A percentile compares a stretch with the other conserved stretches of the same genome.
These are phyloP conservation scores for Paraescarpia echinospica DNA, from an alignment of 1,140 invertebrate species.

Conservation along the genomic window DNA sequence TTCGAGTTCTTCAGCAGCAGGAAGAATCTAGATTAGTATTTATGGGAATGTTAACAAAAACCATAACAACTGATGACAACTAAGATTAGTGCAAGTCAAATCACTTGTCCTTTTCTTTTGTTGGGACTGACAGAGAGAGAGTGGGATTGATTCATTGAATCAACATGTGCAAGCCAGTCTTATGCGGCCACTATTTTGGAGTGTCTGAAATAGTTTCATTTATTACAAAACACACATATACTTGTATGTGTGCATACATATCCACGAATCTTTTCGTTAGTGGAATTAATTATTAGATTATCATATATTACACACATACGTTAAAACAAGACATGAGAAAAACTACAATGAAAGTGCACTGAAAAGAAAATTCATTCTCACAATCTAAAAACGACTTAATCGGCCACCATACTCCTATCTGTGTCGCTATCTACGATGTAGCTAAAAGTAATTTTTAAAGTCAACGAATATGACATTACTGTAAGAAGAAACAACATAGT, in stretches of 20 bases:
- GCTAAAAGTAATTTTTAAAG: background rate
- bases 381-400: background rate
- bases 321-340: background rate
- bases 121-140: too few species aligned
- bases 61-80: too few species aligned
- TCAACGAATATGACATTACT: background rate
- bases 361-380: background rate
- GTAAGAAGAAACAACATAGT: background rate
- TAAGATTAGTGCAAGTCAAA: too few species aligned
- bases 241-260: background rate
- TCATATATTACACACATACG: too few species aligned
- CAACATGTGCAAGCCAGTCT: background rate
- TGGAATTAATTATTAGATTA: background rate
- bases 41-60: too few species aligned
- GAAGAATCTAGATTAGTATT: too few species aligned
- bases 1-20: too few species aligned
- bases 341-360: background rate
- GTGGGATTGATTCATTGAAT: constrained; percentile 29
- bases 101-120: too few species aligned
- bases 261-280: background rate
- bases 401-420: background rate
- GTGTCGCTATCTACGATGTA: background rate
- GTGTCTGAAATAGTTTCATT: too few species aligned
- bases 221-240: background rate
- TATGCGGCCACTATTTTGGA: background rate